phyloP scores from a whole-genome alignment of 2,113 vertebrate genomes.

The Meles meles region DNA sequence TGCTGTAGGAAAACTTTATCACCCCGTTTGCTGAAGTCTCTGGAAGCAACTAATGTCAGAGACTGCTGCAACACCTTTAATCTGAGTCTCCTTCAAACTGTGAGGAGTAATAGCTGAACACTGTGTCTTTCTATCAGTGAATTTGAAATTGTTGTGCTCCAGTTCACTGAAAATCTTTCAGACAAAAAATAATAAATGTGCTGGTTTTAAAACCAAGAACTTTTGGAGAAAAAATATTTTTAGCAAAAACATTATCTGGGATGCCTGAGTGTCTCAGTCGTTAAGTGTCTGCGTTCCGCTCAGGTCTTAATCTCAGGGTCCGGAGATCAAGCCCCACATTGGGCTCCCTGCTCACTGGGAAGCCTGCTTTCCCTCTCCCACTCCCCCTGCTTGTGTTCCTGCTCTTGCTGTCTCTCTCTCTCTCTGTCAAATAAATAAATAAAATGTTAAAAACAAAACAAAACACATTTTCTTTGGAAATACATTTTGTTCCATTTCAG shows the following conservation, averaged over 20 bases:
- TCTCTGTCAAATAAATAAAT: too few relatives aligned
- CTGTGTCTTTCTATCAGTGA: background rate
- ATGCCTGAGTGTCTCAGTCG: too few relatives aligned
- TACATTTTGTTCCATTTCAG: background rate
- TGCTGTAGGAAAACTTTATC: background rate
- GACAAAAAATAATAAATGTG: background rate
- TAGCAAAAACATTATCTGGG: background rate
- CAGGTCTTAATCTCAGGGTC: too few relatives aligned
- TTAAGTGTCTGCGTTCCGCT: too few relatives aligned
- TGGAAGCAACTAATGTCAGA: background rate
- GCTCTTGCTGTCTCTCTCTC: too few relatives aligned
- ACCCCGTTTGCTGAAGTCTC: background rate
- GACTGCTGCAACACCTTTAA: background rate
- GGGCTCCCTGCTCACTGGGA: too few relatives aligned
- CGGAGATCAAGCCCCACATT: too few relatives aligned
- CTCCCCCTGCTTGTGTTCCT: too few relatives aligned
- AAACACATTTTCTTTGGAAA: background rate
- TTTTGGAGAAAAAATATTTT: background rate
- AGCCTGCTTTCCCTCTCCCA: too few relatives aligned
- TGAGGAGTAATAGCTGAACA: background rate
- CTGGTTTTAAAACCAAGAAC: slow-evolving; percentile 11
- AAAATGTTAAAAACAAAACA: too few relatives aligned
- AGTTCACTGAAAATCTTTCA: background rate
- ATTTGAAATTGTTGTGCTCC: background rate
- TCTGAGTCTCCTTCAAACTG: background rate